These are phyloP conservation scores for Mormyrus iriodes DNA, from an alignment of 2,113 vertebrate genomes.

Conservation along the genomic window DNA sequence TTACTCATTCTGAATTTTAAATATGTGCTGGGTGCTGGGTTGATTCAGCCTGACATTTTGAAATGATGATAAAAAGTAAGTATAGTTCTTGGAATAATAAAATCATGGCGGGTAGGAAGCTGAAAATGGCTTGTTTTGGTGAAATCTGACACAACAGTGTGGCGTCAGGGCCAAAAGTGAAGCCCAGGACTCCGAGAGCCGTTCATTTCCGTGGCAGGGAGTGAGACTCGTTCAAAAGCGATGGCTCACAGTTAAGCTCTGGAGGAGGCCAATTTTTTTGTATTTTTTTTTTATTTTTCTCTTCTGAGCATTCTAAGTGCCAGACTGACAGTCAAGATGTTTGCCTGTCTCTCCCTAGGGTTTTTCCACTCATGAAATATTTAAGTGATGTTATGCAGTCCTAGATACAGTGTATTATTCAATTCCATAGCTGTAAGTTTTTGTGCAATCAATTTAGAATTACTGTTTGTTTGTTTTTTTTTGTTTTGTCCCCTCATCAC, in stretches of 20 bases:
- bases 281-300: not conserved
- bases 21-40: constrained; percentile 4
- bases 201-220: not conserved
- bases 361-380: constrained; percentile 21
- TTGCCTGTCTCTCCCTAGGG: constrained; percentile 19
- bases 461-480: not conserved
- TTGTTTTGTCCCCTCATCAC: not conserved
- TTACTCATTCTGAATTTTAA: constrained; percentile 18
- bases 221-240: constrained; percentile 3
- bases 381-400: constrained; percentile 1
- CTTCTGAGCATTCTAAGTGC: not conserved
- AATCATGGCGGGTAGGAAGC: not conserved
- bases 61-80: constrained; percentile 3
- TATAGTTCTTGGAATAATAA: constrained; percentile 4
- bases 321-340: constrained; percentile 15
- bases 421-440: constrained; percentile 4
- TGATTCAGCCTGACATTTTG: constrained; percentile 15
- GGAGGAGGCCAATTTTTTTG: not conserved
- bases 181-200: not conserved
- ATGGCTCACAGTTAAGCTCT: not conserved
- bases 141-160: not conserved
- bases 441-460: not conserved
- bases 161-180: not conserved
- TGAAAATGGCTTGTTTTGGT: constrained; percentile 6
- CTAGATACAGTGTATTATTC: not conserved